phyloP scores from a whole-genome alignment of 2,888 invertebrate genomes.

The Xestia xanthographa region DNA sequence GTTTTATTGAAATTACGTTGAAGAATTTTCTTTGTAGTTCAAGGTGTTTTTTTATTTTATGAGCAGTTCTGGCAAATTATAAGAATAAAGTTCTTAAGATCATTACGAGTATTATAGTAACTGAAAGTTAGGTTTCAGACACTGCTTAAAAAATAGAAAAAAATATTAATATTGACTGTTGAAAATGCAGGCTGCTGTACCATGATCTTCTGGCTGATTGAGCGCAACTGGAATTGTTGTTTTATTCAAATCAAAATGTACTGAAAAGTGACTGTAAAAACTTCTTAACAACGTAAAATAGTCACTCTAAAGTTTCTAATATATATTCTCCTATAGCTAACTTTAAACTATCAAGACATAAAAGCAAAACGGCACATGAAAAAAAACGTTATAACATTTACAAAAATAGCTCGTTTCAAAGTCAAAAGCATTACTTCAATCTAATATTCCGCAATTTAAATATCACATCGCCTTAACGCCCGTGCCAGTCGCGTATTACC shows the following conservation, averaged over 20 bases:
- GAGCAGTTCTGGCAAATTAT: not conserved
- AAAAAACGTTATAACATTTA: constrained; percentile 19
- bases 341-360: not conserved
- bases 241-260: not conserved
- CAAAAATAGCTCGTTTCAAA: constrained; percentile 49
- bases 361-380: constrained; percentile 26
- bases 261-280: not conserved
- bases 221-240: not conserved
- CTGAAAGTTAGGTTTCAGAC: not conserved
- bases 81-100: not conserved
- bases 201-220: not conserved
- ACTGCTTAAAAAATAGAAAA: too few relatives aligned
- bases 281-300: not conserved
- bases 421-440: constrained; percentile 73
- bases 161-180: not conserved
- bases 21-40: constrained; percentile 8
- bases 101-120: not conserved
- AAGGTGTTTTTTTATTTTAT: not conserved
- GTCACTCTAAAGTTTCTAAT: not conserved
- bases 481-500: constrained; percentile 60
- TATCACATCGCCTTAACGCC: constrained; percentile 82
- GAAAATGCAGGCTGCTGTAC: not conserved
- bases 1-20: constrained; percentile 25
- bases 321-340: not conserved
- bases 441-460: constrained; percentile 86